These are phyloP conservation scores for Venustaconcha ellipsiformis DNA, from an alignment of 1,140 invertebrate genomes.

Conservation along the genomic window DNA sequence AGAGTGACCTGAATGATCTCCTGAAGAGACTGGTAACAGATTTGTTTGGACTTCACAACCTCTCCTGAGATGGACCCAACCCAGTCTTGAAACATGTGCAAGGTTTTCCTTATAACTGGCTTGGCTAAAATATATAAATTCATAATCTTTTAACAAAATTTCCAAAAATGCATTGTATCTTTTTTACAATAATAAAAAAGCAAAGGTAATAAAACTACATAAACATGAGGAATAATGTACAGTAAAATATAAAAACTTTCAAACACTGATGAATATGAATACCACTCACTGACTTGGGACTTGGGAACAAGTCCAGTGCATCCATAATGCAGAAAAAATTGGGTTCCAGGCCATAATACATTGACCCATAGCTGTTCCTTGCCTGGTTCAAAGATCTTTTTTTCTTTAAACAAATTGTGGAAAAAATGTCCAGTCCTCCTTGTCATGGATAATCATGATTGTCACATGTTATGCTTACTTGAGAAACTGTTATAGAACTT, in stretches of 20 bases:
- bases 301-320: too few species aligned
- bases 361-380: too few species aligned
- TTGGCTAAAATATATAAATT: slow-evolving; percentile 64
- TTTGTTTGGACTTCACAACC: slow-evolving; percentile 73
- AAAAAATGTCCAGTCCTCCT: too few species aligned
- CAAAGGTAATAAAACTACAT: background rate
- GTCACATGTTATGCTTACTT: too few species aligned
- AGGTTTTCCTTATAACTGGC: slow-evolving; percentile 64
- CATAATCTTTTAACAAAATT: background rate
- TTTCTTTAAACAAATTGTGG: too few species aligned
- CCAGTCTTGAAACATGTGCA: slow-evolving; percentile 69
- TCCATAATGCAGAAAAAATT: too few species aligned
- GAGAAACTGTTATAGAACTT: too few species aligned
- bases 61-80: slow-evolving; percentile 70
- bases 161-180: background rate
- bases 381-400: too few species aligned
- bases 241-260: background rate
- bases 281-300: too few species aligned
- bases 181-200: background rate
- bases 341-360: too few species aligned
- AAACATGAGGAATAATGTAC: background rate
- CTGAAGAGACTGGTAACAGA: slow-evolving; percentile 69
- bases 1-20: slow-evolving; percentile 70
- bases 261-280: too few species aligned
- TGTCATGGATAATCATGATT: too few species aligned